phyloP scores from a whole-genome alignment of 2,797 vertebrate genomes.

The Cryptoblepharus egeriae region DNA sequence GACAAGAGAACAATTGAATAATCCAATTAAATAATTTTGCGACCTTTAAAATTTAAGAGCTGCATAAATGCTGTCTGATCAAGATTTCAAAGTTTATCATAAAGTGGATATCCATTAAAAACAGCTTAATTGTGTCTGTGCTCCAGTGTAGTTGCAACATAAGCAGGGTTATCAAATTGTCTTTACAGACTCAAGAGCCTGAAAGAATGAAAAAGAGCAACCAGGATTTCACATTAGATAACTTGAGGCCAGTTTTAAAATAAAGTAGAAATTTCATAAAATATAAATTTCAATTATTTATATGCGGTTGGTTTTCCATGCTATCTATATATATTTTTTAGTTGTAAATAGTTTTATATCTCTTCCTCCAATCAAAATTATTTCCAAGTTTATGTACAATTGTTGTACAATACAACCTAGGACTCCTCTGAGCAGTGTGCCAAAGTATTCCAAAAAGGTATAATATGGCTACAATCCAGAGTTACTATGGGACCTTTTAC shows the following conservation, averaged over 20 bases:
- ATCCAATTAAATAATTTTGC: slow-evolving; percentile 69
- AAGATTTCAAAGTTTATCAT: slow-evolving; percentile 65
- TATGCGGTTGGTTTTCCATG: background rate
- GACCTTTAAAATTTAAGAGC: slow-evolving; percentile 64
- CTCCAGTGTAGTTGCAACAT: slow-evolving; percentile 1
- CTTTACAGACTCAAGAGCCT: background rate
- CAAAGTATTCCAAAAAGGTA: no score
- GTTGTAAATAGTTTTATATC: no score
- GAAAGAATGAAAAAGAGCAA: background rate
- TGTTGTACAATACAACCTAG: no score
- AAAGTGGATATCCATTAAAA: slow-evolving; percentile 58
- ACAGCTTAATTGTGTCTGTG: slow-evolving; percentile 48
- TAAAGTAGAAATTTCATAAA: background rate
- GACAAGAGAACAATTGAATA: slow-evolving; percentile 61
- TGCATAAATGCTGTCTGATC: slow-evolving; percentile 62
- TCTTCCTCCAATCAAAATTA: no score
- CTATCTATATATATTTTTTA: background rate
- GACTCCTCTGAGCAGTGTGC: no score
- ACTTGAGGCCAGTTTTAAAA: background rate
- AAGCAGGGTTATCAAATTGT: background rate
- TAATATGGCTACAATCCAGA: no score
- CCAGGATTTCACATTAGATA: background rate
- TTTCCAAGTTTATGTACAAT: no score
- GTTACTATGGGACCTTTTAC: no score
- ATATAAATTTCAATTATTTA: background rate